Base-by-base conservation (phyloP, 2,888 invertebrate genomes). In the Dascillus cervinus region DNA sequence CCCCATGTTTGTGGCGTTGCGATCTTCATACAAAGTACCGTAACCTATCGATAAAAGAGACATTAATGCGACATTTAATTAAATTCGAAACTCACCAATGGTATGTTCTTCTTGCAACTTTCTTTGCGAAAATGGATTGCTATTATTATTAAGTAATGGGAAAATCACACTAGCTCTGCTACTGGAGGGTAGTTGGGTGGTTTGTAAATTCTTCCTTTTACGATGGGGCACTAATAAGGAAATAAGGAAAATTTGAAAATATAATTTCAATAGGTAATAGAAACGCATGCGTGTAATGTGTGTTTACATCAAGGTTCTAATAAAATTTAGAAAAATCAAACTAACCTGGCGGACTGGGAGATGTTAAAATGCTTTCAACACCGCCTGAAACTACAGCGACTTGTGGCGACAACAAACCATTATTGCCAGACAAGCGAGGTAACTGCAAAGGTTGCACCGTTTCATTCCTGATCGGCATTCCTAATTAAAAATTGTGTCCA, bases 101-200 rank as follows among this genome's bases (percentile, higher is more conserved):
- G n/a, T n/a, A n/a, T n/a, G n/a, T n/a, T 73, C 72, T 55, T 75
- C 73, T 25, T 69, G 62, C 11, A 68, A 60, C 49, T 73, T 68
- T 46, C 64, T 64, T 29, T 72, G 69, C 22, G 67, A 62, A 61
- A 80, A 80, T 20, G 77, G 72, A 44, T 70, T 68, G 49, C 66
- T 62, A 42, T 64, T n/a, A n/a, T n/a, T n/a, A n/a, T n/a, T n/a
- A n/a, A n/a, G 8, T 57, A 82, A 68, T 21, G 84, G 84, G 63
- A 85, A 79, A 52, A 79, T 82, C 45, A 84, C 78, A 66, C 83
- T 83, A 43, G 82, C 80, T 53, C 85, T 72, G 46, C 79, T 78
- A 59, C 79, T 79, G 49, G 79, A 76, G 47, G 81, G 80, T 47
- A 71, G 56, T 65, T 68, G 44, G 61, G 68, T 38, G 60, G 72